Percentiles rank a stretch among this genome's conserved stretches.
Conservation (phyloP, 2,113 vertebrate genomes). For the Turdus rufiventris region DNA sequence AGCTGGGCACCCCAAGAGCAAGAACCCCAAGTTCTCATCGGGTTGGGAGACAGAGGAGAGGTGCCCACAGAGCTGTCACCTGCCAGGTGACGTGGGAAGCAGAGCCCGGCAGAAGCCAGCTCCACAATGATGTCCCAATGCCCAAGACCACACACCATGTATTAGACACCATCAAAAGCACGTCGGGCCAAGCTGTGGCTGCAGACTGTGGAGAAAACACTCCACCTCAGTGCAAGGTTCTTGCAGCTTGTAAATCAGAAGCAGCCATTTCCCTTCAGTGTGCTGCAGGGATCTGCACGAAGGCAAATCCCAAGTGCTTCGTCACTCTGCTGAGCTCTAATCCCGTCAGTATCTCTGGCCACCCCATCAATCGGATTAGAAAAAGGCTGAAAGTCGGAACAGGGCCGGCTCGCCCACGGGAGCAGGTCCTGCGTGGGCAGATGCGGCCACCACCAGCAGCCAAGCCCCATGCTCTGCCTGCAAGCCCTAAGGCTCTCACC, state of each 20-base stretch:
- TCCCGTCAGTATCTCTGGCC: constrained; percentile 23
- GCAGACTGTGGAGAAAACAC: neutral
- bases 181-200: neutral
- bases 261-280: neutral
- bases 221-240: accelerated
- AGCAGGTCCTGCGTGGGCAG: neutral
- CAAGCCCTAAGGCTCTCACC: neutral
- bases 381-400: neutral
- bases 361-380: constrained; percentile 46
- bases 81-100: accelerated
- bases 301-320: constrained; percentile 26
- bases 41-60: accelerated
- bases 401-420: accelerated
- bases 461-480: neutral
- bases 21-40: neutral
- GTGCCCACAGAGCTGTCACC: accelerated
- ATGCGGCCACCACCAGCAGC: accelerated
- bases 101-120: accelerated
- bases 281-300: accelerated
- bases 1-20: neutral
- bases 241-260: neutral
- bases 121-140: accelerated
- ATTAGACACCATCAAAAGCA: accelerated
- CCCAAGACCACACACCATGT: accelerated
- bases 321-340: constrained; percentile 48